Conservation (phyloP, 2,888 invertebrate genomes). For the Hypselothyrea guttata region DNA sequence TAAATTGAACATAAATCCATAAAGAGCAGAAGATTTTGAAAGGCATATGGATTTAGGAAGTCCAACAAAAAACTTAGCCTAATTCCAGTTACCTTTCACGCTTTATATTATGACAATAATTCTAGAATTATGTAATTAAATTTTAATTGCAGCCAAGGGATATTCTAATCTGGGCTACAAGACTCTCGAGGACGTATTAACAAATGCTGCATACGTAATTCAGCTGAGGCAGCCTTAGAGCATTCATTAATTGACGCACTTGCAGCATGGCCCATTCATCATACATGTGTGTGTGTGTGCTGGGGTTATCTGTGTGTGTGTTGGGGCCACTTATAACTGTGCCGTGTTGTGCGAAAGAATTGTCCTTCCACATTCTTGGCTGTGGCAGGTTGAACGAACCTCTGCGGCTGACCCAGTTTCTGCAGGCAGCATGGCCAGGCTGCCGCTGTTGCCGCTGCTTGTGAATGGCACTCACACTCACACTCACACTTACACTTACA, state of each 20-base stretch:
- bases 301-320: constrained; percentile 16
- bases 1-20: too few species aligned
- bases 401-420: constrained; percentile 60
- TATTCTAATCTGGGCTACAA: background rate
- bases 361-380: constrained; percentile 57
- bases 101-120: too few species aligned
- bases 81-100: too few species aligned
- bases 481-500: constrained; percentile 20
- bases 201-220: constrained; percentile 21
- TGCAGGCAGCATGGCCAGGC: constrained; percentile 7
- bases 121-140: background rate
- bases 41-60: too few species aligned
- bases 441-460: constrained; percentile 31
- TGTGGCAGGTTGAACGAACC: constrained; percentile 61
- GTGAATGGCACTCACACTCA: constrained; percentile 50
- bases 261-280: constrained; percentile 17
- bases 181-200: background rate
- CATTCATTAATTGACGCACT: constrained; percentile 57
- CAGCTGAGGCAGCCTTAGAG: constrained; percentile 27
- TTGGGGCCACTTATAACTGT: constrained; percentile 16
- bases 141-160: too few species aligned
- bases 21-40: too few species aligned
- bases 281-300: constrained; percentile 3
- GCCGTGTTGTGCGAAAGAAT: constrained; percentile 59
- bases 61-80: too few species aligned